phyloP scores from a whole-genome alignment of 2,888 invertebrate species.

The Xestoiulus laeticollis region DNA sequence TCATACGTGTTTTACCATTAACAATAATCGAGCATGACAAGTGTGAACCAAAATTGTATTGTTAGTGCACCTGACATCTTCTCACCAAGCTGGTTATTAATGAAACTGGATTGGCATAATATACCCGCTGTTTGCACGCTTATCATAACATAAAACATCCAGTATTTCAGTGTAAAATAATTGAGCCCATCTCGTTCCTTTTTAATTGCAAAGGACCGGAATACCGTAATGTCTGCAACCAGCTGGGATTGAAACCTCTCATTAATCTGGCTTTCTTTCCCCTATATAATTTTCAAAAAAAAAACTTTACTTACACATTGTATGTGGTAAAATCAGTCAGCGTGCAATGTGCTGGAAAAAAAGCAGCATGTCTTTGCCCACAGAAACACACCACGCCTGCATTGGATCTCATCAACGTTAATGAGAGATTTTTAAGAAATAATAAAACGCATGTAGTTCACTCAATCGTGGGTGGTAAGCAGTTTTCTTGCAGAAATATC shows the following conservation, averaged over 20 bases:
- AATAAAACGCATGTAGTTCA: background rate
- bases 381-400: background rate
- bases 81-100: constrained; percentile 5
- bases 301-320: background rate
- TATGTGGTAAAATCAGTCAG: constrained; percentile 3
- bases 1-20: background rate
- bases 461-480: background rate
- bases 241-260: constrained; percentile 11
- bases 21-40: background rate
- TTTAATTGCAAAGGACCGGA: background rate
- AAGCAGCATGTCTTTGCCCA: background rate
- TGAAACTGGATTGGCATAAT: constrained; percentile 2
- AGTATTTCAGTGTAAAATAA: background rate
- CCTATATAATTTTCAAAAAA: background rate
- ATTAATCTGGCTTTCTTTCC: background rate
- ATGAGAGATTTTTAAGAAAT: background rate
- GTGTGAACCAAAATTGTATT: background rate
- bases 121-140: constrained; percentile 8
- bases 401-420: constrained; percentile 6
- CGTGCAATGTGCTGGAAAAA: background rate
- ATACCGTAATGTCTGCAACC: background rate
- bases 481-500: background rate
- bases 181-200: background rate
- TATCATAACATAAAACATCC: background rate
- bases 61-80: constrained; percentile 12